phyloP scores from a whole-genome alignment of 2,888 invertebrate genomes.

The Tetragnatha montana region DNA sequence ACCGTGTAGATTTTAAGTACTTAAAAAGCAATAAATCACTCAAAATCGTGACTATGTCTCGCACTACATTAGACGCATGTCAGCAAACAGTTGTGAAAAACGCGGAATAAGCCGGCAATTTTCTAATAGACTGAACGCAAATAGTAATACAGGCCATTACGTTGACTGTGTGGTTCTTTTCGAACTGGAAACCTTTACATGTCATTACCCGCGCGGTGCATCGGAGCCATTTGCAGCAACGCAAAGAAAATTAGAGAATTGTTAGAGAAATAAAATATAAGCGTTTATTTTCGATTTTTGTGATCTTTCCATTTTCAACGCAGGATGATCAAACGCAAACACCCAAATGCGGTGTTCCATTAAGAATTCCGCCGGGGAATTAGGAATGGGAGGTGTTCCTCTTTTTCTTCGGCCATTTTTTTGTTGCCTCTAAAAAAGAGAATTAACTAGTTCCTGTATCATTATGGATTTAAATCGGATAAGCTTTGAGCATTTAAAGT shows the following conservation, averaged over 20 bases:
- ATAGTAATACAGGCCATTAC: not conserved
- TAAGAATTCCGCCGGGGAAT: not conserved
- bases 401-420: not conserved
- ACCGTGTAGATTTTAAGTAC: conserved; percentile 13
- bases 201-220: conserved; percentile 59
- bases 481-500: not conserved
- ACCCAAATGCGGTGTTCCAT: not conserved
- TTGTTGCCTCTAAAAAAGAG: not conserved
- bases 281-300: conserved; percentile 65
- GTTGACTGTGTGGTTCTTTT: conserved; percentile 34
- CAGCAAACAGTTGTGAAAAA: not conserved
- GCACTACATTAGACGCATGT: not conserved
- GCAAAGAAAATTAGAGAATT: conserved; percentile 63
- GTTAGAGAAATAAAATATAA: conserved; percentile 21
- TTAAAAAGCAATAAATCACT: conserved; percentile 33
- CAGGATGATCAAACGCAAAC: not conserved
- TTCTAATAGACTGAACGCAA: conserved; percentile 13
- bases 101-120: conserved; percentile 6
- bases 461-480: not conserved
- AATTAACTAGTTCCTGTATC: not conserved
- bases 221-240: conserved; percentile 50
- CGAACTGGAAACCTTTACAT: conserved; percentile 46
- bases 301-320: not conserved
- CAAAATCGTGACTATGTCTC: not conserved
- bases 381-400: not conserved